Base-by-base conservation (phyloP, 2,888 invertebrate genomes). In the Vannuccia rotundouncinata region DNA sequence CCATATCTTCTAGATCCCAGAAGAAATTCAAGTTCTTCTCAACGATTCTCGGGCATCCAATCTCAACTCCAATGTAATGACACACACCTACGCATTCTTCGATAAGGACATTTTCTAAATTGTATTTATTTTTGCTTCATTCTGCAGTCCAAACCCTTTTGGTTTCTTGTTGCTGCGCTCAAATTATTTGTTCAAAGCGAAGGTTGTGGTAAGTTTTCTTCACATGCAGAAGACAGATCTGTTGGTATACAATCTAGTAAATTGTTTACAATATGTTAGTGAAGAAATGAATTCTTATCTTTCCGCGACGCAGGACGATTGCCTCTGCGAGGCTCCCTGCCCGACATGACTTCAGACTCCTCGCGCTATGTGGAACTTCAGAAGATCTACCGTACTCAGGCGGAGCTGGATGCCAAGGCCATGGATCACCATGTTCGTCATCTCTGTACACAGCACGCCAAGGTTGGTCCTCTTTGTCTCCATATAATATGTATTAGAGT, bases 281-380 rank as follows among this genome's bases (percentile, higher is more conserved):
- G n/a, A n/a, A n/a, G n/a, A n/a, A n/a, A n/a, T n/a, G n/a, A n/a
- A n/a, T n/a, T n/a, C n/a, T n/a, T n/a, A n/a, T n/a, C 30, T 2
- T 28, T 29, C 28, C 28, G 22, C 75, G 1, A 28, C 13, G 25
- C n/a, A 5, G 77, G 86, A 59, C 83, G 90, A 81, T 89, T 97
- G 28, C 97, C 97, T 1, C 88, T 97, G 1, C 91, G 92, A 84
- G 97, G 97, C 28, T 91, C 92, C 5, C 89, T 98, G 73, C 97
- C 97, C 0, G 97, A 98, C 86, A 97, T 98, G 97, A 95, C 95
- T 0, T 92, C 96, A 0, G 95, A 96, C 84, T 95, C 96, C 1
- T 92, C 92, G 82, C 92, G 94, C 84, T 98, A 94, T 87, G 92
- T 97, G 74, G 91, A 92, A 82, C 90, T 98, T 79, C 96, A 96